These are phyloP conservation scores for Amblyopsis hoosieri DNA, from an alignment of 2,797 vertebrate species.

Conservation along the genomic window DNA sequence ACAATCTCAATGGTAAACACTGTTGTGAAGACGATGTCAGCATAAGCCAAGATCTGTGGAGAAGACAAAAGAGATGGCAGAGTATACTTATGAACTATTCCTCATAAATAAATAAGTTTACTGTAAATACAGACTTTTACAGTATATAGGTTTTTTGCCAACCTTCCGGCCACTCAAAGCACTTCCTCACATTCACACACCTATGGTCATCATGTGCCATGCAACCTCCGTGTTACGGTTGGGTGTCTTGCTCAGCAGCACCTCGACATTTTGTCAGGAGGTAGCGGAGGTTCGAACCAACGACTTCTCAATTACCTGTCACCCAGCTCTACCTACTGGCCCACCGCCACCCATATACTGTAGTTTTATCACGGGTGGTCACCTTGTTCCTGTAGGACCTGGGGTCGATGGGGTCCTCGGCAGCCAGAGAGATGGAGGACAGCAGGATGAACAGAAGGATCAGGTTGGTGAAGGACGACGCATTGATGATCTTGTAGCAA, in stretches of 20 bases:
- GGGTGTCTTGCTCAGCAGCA: too few species aligned
- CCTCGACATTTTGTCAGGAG: too few species aligned
- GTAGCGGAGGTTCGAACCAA: too few species aligned
- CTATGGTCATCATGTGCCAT: too few species aligned
- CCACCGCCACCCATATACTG: too few species aligned
- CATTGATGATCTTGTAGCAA: slow-evolving; percentile 93
- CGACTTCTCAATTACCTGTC: too few species aligned
- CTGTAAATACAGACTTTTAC: too few species aligned
- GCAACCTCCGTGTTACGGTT: too few species aligned
- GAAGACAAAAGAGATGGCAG: slow-evolving; percentile 4
- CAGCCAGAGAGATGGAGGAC: slow-evolving; percentile 94
- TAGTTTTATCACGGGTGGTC: background rate
- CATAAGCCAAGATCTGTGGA: slow-evolving; percentile 88
- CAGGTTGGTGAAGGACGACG: slow-evolving; percentile 97
- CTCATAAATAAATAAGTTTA: background rate
- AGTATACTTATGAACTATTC: background rate
- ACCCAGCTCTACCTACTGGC: too few species aligned
- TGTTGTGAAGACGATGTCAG: slow-evolving; percentile 93
- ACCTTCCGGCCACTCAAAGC: too few species aligned
- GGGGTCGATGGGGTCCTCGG: slow-evolving; percentile 94
- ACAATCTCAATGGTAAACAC: slow-evolving; percentile 97
- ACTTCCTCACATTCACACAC: too few species aligned
- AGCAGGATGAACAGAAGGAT: slow-evolving; percentile 98
- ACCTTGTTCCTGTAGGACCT: slow-evolving; percentile 94
- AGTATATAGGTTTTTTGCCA: too few species aligned